Conservation (phyloP, 2,797 vertebrate genomes). For the Brotogeris chrysoptera region DNA sequence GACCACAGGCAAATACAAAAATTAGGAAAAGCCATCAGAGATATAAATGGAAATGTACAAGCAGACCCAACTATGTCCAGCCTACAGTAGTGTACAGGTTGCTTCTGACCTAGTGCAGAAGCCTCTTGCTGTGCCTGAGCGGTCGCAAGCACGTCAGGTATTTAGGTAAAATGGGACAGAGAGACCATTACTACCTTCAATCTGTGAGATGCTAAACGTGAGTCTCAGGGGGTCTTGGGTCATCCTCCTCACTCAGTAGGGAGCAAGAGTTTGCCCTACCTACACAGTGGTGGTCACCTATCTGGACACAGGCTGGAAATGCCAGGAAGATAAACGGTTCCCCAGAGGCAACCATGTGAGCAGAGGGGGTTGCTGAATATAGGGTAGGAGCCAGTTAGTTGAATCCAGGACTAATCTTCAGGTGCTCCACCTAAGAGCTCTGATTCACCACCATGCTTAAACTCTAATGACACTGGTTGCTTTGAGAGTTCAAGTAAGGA, state of each 20-base stretch:
- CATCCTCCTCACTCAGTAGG: background rate
- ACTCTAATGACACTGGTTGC: slow-evolving; percentile 53
- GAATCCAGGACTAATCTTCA: background rate
- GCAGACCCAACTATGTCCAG: background rate
- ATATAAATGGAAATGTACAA: rapidly evolving
- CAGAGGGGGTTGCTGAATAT: background rate
- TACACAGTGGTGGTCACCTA: background rate
- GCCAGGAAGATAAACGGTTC: background rate
- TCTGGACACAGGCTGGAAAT: background rate
- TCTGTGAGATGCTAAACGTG: too few species aligned
- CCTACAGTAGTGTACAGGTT: rapidly evolving
- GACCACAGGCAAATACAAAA: background rate
- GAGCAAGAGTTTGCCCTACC: background rate
- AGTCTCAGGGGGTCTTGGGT: background rate
- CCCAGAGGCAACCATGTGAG: background rate
- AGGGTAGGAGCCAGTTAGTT: background rate
- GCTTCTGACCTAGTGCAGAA: background rate
- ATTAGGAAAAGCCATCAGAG: background rate
- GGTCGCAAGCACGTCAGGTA: rapidly evolving
- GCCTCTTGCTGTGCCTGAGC: rapidly evolving
- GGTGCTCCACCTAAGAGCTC: background rate
- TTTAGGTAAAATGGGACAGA: rapidly evolving
- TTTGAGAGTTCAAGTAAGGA: slow-evolving; percentile 53
- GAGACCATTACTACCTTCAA: rapidly evolving
- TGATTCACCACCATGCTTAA: slow-evolving; percentile 1